Evolutionary conservation across 1,140 invertebrate species (phyloP).

Genomic region (Lasaia peninsularis): DNA sequence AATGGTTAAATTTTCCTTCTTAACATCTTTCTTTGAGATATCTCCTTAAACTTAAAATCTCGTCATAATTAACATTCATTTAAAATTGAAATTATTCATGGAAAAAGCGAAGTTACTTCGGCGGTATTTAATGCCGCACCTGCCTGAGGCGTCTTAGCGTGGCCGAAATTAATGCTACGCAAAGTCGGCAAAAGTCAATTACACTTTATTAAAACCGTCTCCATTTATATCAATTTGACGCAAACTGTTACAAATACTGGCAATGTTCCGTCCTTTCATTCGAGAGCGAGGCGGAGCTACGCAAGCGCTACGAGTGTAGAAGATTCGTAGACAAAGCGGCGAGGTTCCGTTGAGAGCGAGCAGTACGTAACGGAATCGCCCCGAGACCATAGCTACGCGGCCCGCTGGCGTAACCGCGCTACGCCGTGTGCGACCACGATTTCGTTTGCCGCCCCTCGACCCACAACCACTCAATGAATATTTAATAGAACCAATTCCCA

Average conservation of each 20-base stretch:
- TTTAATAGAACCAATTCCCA: slow-evolving; percentile 60
- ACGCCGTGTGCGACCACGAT: slow-evolving; percentile 35
- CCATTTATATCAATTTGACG: slow-evolving; percentile 77
- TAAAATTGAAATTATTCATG: slow-evolving; percentile 72
- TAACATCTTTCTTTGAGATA: slow-evolving; percentile 48
- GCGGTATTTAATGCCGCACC: slow-evolving; percentile 71
- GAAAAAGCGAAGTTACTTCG: slow-evolving; percentile 59
- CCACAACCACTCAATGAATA: slow-evolving; percentile 62
- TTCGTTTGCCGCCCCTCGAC: slow-evolving; percentile 35
- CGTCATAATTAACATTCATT: slow-evolving; percentile 73
- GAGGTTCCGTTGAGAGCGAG: slow-evolving; percentile 42
- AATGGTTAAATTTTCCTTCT: slow-evolving; percentile 32
- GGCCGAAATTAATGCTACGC: slow-evolving; percentile 75
- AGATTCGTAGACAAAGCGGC: slow-evolving; percentile 62
- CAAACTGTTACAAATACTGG: slow-evolving; percentile 78
- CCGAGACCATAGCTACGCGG: slow-evolving; percentile 42
- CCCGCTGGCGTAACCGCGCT: slow-evolving; percentile 25
- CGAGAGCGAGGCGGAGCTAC: slow-evolving; percentile 67
- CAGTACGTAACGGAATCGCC: slow-evolving; percentile 62
- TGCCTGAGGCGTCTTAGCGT: slow-evolving; percentile 72
- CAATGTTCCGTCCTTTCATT: slow-evolving; percentile 75
- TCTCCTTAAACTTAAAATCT: slow-evolving; percentile 58
- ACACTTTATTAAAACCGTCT: slow-evolving; percentile 77
- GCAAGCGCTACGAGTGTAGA: slow-evolving; percentile 62
- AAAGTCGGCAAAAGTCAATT: slow-evolving; percentile 77